Evolutionary conservation across 2,113 vertebrate genomes (phyloP), one percentile per base, ranked within the genome.

Genomic region (Toxotes chatareus): DNA sequence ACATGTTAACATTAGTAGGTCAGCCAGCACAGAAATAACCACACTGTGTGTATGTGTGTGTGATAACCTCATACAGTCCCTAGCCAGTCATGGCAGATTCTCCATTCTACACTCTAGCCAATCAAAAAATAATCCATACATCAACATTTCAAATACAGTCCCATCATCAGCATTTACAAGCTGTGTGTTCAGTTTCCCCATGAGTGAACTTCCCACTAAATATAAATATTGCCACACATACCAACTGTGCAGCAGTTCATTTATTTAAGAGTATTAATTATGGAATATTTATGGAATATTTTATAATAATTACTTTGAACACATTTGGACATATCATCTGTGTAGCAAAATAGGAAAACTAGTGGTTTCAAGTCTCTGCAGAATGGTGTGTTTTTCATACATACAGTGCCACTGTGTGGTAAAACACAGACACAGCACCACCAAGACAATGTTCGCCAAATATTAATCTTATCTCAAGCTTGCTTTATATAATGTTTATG

Each of bases 1-100:
- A 79, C 93, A 90, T 91, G 92, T 92, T 91, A 92, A 86, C 85
- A 90, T 93, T 94, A 91, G 91, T 94, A 93, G 92, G 92, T 92
- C 92, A 94, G 90, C 89, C 87, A 91, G 92, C 89, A 91, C 90
- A 91, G 86, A 92, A 92, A 94, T 92, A 94, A 93, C 89, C 72
- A 73, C 40, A 4, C 76, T 84, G 83, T 86, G 83, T 85, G 63
- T 85, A 31, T 82, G 68, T 88, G 78, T 64, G 70, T 78, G 80
- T 73, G 72, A 56, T 75, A 81, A 79, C 77, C 83, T 91, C 86
- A 70, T 67, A 76, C 80, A 64, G 60, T 76, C 60, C 46, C 71
- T 44, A 61, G 6, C 86, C 80, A 90, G 79, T 84, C 51, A 5
- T 19, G 31, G 51, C 7, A 11, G 73, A 80, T 71, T 74, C 44